A percentile compares a stretch with the other conserved stretches of the same genome.
Conservation (phyloP, 2,113 vertebrate species). For the Cynopterus brachyotis region DNA sequence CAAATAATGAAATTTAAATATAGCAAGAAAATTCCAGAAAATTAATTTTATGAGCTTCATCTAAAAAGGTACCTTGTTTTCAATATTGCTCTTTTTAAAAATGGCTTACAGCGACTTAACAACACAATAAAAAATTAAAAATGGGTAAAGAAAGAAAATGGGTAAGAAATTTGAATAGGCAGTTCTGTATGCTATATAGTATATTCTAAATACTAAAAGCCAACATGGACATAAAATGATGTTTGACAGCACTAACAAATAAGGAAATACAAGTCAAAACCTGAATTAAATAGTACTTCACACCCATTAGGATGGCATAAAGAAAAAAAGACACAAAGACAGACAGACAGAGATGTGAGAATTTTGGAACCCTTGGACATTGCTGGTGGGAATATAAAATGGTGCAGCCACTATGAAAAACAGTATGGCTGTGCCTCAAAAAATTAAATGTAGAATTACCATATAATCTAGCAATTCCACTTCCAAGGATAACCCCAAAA, state of each 20-base stretch:
- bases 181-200: background rate
- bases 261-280: constrained; percentile 8
- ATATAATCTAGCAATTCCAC: background rate
- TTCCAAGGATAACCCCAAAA: background rate
- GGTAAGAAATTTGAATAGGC: background rate
- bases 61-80: background rate
- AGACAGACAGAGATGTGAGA: background rate
- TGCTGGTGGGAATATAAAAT: background rate
- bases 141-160: too few species aligned
- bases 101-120: background rate
- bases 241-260: background rate
- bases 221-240: background rate
- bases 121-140: background rate
- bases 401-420: background rate
- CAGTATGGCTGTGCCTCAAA: background rate
- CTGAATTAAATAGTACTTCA: background rate
- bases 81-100: background rate
- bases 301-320: background rate
- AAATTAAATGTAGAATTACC: background rate
- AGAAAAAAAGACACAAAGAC: too few species aligned
- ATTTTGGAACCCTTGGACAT: background rate
- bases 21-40: constrained; percentile 19
- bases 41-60: background rate
- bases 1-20: constrained; percentile 35
- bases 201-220: background rate